Base-by-base conservation (phyloP, 2,113 vertebrate species). In the Pica pica region DNA sequence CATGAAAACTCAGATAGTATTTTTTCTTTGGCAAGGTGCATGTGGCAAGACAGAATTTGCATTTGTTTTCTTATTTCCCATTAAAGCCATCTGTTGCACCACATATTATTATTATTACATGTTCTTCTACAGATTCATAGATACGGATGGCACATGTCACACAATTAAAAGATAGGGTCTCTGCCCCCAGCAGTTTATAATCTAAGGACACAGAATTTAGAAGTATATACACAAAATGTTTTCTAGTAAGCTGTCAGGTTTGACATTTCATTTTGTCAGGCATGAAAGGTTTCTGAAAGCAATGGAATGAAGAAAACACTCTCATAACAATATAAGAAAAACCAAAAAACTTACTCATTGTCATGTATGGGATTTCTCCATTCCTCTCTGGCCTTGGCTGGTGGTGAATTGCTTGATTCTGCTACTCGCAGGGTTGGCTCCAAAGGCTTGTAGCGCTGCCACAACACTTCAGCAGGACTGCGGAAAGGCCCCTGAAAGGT, bases 401-500 rank as follows among this genome's bases (percentile, higher is more conserved):
- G 71, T 35, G 98, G 81, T 41, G 98, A 97, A 44, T 64, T 71
- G 79, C 98, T 96, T 33, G 98, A 98, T 79, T 98, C 98, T 83
- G 98, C 98, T 73, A 98, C 97, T 70, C 96, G 79, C 94, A 98
- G 71, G 6, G 98, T 98, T 55, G 98, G 98, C 71, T 99, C 98
- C 95, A 98, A 92, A 87, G 98, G 98, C 83, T 97, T 98, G 86
- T 98, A 97, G 31, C 98, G 98, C 93, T 99, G 99, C 89, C 71
- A 67, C 89, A 98, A 73, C 44, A 99, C 98, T 75, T 99, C 98
- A 21, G 86, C 89, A 2, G 98, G 80, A 91, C 98, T 78, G 0
- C 98, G 98, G 94, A 98, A 98, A 44, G 98, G 98, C 39, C 98
- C 98, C 99, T 99, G 97, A 71, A 83, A 97, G 92, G 93, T 71